A percentile compares a stretch with the other conserved stretches of the same genome.
phyloP scores from a whole-genome alignment of 1,140 invertebrate genomes.

The Harpegnathos saltator region DNA sequence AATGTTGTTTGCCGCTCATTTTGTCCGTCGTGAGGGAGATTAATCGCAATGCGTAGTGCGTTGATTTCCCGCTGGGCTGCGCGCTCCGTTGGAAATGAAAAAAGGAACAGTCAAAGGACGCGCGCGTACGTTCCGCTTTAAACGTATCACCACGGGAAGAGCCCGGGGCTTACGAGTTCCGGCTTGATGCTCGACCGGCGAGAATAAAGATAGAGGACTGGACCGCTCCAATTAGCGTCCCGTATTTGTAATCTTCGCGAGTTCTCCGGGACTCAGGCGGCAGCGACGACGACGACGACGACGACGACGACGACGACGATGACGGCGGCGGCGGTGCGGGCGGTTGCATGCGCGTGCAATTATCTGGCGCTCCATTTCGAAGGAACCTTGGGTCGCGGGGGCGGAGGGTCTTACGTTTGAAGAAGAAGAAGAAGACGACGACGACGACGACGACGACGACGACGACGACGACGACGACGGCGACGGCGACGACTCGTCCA shows the following conservation, averaged over 20 bases:
- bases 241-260: conserved; percentile 69
- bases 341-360: conserved; percentile 59
- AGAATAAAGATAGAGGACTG: conserved; percentile 57
- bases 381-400: not conserved
- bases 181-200: conserved; percentile 53
- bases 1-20: conserved; percentile 21
- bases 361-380: conserved; percentile 33
- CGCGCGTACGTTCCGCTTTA: conserved; percentile 44
- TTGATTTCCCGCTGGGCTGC: conserved; percentile 43
- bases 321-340: not conserved
- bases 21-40: not conserved
- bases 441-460: too few species aligned
- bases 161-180: conserved; percentile 19
- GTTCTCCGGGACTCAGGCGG: conserved; percentile 12
- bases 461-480: too few species aligned
- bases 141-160: conserved; percentile 5
- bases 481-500: conserved; percentile 33
- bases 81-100: conserved; percentile 55
- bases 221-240: conserved; percentile 65
- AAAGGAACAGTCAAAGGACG: conserved; percentile 59
- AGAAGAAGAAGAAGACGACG: too few species aligned
- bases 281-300: not conserved
- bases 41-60: conserved; percentile 37
- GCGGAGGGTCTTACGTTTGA: conserved; percentile 22
- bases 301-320: not conserved